These are phyloP conservation scores for Cliona cf. orientalis DNA, from an alignment of 37 sponge, comb jelly and placozoan genomes.

Conservation along the genomic window DNA sequence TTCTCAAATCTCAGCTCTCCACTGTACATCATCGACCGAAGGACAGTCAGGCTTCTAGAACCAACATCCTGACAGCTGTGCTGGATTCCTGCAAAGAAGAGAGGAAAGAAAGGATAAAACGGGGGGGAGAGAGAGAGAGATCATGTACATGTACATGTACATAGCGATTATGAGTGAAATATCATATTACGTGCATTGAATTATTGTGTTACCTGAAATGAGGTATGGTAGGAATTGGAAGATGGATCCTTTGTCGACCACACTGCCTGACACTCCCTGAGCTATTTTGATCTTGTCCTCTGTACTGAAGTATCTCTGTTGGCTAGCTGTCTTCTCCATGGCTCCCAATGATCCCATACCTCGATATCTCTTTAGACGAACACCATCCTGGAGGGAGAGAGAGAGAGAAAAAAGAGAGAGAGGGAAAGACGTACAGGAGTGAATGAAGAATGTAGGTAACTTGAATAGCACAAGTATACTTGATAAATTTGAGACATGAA, in stretches of 20 bases:
- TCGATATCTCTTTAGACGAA: conserved; percentile 76
- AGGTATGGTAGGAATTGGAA: conserved; percentile 90
- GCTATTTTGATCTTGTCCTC: conserved; percentile 71
- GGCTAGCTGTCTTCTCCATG: conserved; percentile 86
- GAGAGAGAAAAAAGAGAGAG: neutral
- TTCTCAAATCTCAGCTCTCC: too few species aligned
- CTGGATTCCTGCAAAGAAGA: too few species aligned
- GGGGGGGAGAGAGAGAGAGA: too few species aligned
- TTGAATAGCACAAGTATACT: neutral
- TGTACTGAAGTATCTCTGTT: conserved; percentile 69
- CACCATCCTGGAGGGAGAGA: conserved; percentile 61
- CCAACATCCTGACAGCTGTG: too few species aligned
- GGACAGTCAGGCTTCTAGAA: too few species aligned
- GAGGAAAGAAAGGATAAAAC: too few species aligned
- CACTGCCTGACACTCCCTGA: conserved; percentile 93
- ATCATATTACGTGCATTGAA: too few species aligned
- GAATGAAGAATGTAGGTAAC: neutral
- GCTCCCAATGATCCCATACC: conserved; percentile 93
- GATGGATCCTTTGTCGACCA: conserved; percentile 93
- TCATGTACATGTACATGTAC: too few species aligned
- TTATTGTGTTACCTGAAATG: conserved; percentile 80
- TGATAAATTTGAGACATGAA: too few species aligned
- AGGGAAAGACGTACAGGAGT: neutral
- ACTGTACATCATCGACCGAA: too few species aligned
- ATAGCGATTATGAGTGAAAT: too few species aligned